Evolutionary conservation across 2,888 invertebrate genomes (phyloP).

Genomic region (Hirtodrosophila confusa): DNA sequence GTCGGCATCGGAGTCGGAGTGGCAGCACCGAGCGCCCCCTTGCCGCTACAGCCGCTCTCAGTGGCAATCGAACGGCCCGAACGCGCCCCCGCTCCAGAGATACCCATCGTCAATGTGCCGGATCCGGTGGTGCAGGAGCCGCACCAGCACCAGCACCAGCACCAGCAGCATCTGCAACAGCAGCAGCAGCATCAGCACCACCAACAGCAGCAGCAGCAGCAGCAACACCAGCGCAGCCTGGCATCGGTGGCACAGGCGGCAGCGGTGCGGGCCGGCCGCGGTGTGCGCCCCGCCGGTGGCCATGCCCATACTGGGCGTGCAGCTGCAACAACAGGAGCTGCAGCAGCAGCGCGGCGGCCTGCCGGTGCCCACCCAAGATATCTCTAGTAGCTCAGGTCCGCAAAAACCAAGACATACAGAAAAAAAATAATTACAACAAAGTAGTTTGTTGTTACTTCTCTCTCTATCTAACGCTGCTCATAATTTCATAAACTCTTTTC

Average conservation of each 20-base stretch:
- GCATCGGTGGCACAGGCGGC: constrained; percentile 74
- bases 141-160: constrained; percentile 31
- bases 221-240: constrained; percentile 67
- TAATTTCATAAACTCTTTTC: constrained; percentile 46
- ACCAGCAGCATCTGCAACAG: constrained; percentile 27
- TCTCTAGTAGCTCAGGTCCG: constrained; percentile 85
- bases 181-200: constrained; percentile 40
- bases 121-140: constrained; percentile 71
- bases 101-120: constrained; percentile 83
- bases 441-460: constrained; percentile 60
- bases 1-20: constrained; percentile 18
- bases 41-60: constrained; percentile 39
- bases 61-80: constrained; percentile 33
- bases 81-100: constrained; percentile 66
- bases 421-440: constrained; percentile 51
- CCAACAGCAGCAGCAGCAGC: constrained; percentile 35
- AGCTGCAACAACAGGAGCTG: constrained; percentile 83
- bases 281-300: constrained; percentile 81
- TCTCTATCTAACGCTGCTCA: constrained; percentile 40
- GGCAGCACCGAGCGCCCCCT: constrained; percentile 16
- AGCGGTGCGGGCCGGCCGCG: constrained; percentile 74
- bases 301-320: constrained; percentile 81
- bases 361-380: constrained; percentile 85
- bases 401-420: constrained; percentile 26
- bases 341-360: constrained; percentile 84